Conservation (phyloP, 2,113 vertebrate species). For the Paratilapia polleni region DNA sequence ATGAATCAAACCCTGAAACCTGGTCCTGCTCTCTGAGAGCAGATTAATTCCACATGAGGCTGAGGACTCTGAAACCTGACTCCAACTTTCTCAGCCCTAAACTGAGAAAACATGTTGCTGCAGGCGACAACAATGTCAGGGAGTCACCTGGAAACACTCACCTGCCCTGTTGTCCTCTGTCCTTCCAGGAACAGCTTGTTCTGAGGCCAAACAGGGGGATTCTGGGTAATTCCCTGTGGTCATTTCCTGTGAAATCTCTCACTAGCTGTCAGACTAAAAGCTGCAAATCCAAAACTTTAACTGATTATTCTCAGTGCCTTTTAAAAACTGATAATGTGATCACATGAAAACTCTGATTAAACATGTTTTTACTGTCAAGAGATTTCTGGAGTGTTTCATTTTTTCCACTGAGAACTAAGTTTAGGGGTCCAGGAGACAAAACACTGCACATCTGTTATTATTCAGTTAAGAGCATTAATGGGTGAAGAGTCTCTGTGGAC, state of each 20-base stretch:
- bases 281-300: not conserved
- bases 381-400: not conserved
- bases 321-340: constrained; percentile 3
- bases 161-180: not conserved
- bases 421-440: not conserved
- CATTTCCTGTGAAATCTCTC: not conserved
- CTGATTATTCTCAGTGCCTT: not conserved
- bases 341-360: not conserved
- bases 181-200: not conserved
- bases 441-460: not conserved
- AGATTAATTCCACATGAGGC: not conserved
- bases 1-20: not conserved
- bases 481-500: not conserved
- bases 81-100: not conserved
- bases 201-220: not conserved
- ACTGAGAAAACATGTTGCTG: not conserved
- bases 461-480: not conserved
- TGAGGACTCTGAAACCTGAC: not conserved
- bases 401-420: not conserved
- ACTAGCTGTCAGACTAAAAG: not conserved
- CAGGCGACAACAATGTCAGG: not conserved
- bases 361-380: not conserved
- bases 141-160: constrained; percentile 1
- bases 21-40: not conserved
- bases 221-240: not conserved